phyloP scores from a whole-genome alignment of 2,797 vertebrate species.

The Sphenodon punctatus region DNA sequence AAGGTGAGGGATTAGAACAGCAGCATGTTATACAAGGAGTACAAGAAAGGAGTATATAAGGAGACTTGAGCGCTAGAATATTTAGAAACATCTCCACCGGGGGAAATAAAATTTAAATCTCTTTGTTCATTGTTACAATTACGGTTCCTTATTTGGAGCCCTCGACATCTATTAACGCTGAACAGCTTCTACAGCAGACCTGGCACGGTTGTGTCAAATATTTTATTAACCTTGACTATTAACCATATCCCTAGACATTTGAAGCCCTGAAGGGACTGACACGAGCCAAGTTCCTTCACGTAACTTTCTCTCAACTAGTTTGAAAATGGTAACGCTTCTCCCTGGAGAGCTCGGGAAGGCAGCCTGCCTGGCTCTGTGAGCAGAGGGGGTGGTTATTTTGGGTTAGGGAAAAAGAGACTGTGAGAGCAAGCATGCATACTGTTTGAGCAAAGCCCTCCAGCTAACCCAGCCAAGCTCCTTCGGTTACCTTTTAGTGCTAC shows the following conservation, averaged over 20 bases:
- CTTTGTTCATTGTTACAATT: background rate
- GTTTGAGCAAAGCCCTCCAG: slow-evolving; percentile 14
- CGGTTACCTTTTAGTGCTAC: background rate
- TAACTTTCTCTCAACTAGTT: background rate
- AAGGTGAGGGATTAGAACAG: rapidly evolving
- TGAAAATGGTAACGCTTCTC: background rate
- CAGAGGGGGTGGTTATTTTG: background rate
- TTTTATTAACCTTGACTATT: slow-evolving; percentile 44
- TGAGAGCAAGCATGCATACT: background rate
- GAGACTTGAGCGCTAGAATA: rapidly evolving
- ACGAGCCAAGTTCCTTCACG: background rate
- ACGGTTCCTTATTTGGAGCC: background rate
- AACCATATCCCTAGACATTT: background rate
- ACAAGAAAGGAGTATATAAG: background rate
- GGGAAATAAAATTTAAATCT: background rate
- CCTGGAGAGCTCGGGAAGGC: background rate
- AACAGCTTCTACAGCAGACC: slow-evolving; percentile 9
- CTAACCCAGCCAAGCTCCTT: background rate
- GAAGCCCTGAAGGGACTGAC: background rate
- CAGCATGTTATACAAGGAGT: rapidly evolving
- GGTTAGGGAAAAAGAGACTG: background rate
- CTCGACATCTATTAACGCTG: background rate
- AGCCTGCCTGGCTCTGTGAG: background rate
- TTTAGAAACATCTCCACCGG: background rate
- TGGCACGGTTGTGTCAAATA: background rate